A percentile compares a stretch with the other conserved stretches of the same genome.
Conservation (phyloP, 2,113 vertebrate genomes). For the Syngnathus scovelli region DNA sequence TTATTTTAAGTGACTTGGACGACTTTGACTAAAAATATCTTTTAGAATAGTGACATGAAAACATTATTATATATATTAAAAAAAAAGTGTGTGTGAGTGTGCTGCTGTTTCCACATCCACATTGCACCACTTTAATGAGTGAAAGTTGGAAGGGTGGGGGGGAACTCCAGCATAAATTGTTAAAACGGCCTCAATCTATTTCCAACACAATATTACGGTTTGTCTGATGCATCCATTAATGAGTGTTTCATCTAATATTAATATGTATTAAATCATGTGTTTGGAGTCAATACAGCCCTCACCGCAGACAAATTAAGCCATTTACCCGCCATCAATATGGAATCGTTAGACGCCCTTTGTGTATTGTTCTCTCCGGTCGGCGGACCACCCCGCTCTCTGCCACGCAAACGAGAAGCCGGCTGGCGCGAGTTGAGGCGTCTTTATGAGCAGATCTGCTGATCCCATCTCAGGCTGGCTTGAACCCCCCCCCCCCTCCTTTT, state of each 20-base stretch:
- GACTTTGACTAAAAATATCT: too few species aligned
- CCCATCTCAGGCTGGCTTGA: constrained; percentile 63
- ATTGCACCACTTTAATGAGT: constrained; percentile 9
- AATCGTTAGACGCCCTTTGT: constrained; percentile 68
- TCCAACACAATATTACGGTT: constrained; percentile 52
- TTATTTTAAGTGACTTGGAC: too few species aligned
- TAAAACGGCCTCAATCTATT: constrained; percentile 62
- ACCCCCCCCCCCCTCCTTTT: constrained; percentile 26
- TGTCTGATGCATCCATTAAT: constrained; percentile 65
- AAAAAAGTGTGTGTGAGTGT: background rate
- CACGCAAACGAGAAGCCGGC: constrained; percentile 26
- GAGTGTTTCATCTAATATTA: constrained; percentile 67
- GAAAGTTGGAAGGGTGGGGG: constrained; percentile 10
- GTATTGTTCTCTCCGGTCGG: constrained; percentile 66
- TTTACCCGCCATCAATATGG: constrained; percentile 66
- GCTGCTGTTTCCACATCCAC: constrained; percentile 16
- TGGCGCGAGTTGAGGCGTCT: constrained; percentile 52
- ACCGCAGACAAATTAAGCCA: constrained; percentile 67
- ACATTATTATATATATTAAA: too few species aligned
- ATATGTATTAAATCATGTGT: constrained; percentile 64
- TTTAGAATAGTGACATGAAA: too few species aligned
- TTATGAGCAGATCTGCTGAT: constrained; percentile 70
- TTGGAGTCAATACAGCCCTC: constrained; percentile 62
- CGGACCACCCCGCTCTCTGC: constrained; percentile 54
- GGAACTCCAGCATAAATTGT: constrained; percentile 42